These are phyloP conservation scores for Amphimallon solstitiale DNA, from an alignment of 2,888 invertebrate genomes.

Conservation along the genomic window DNA sequence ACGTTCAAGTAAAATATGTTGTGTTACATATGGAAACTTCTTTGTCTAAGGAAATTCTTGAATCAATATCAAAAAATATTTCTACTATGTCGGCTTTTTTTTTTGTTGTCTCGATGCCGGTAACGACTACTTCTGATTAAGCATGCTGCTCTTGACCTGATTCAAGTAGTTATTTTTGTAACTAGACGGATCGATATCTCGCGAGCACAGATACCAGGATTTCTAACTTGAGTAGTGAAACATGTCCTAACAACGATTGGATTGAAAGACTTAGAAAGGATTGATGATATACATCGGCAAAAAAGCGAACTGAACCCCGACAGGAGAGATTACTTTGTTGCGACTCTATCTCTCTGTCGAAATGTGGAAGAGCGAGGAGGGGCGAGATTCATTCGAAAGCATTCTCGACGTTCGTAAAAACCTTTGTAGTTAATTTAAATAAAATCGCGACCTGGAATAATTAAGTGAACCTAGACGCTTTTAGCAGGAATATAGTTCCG, in stretches of 20 bases:
- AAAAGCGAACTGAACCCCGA: neutral
- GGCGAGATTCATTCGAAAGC: neutral
- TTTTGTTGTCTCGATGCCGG: conserved; percentile 7
- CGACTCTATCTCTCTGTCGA: neutral
- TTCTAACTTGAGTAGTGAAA: conserved; percentile 48
- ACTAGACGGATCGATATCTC: conserved; percentile 42
- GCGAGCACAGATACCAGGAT: conserved; percentile 23
- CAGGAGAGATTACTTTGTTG: neutral
- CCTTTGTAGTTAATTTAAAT: conserved; percentile 40
- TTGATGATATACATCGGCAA: conserved; percentile 42
- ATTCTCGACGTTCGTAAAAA: conserved; percentile 19
- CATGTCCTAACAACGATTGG: conserved; percentile 51
- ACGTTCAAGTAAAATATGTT: too few relatives aligned
- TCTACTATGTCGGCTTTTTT: neutral
- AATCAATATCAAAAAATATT: conserved; percentile 21
- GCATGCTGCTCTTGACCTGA: conserved; percentile 43
- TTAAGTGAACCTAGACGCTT: conserved; percentile 40
- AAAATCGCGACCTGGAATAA: conserved; percentile 42
- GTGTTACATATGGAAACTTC: too few relatives aligned
- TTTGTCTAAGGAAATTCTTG: too few relatives aligned
- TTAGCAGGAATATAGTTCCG: conserved; percentile 42
- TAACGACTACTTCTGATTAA: conserved; percentile 40
- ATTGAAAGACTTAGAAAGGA: conserved; percentile 47
- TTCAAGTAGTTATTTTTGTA: conserved; percentile 45
- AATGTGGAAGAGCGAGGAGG: neutral